Percentiles rank a stretch among this genome's conserved stretches.
These are phyloP conservation scores for Elachura formosa DNA, from an alignment of 2,113 vertebrate genomes.

Conservation along the genomic window DNA sequence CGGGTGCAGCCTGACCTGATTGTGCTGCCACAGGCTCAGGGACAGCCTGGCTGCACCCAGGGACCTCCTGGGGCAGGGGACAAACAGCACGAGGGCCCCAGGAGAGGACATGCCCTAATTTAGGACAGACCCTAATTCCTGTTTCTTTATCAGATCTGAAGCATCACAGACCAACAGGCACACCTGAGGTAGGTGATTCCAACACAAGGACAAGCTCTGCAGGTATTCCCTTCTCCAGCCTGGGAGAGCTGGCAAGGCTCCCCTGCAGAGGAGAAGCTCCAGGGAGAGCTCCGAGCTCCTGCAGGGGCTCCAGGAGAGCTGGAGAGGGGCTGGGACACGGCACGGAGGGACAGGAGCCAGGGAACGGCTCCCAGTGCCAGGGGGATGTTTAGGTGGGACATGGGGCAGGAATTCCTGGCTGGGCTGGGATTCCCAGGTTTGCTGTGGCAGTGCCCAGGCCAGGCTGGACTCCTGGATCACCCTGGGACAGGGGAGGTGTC, in stretches of 20 bases:
- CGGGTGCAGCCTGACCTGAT: not conserved
- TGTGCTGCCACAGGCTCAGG: not conserved
- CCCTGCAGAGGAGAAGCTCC: not conserved
- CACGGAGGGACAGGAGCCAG: not conserved
- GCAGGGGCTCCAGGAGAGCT: not conserved
- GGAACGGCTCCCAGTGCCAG: not conserved
- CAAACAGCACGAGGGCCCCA: not conserved
- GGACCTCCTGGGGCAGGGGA: not conserved
- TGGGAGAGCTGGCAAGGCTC: not conserved
- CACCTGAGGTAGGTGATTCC: not conserved
- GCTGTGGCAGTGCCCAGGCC: not conserved
- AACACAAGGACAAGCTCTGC: not conserved
- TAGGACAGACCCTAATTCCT: not conserved
- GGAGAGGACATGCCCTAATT: too few relatives aligned
- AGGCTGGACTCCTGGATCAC: not conserved
- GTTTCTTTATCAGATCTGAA: not conserved
- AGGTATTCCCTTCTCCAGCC: not conserved
- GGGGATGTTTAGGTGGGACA: not conserved
- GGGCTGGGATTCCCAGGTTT: not conserved
- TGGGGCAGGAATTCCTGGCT: not conserved
- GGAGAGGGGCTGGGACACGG: not conserved
- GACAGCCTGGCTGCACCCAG: not conserved
- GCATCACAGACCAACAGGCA: not conserved
- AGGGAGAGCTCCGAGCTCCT: not conserved
- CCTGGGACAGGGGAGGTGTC: not conserved